These are phyloP conservation scores for Palloptera scutellata DNA, from an alignment of 2,888 invertebrate genomes.

Conservation along the genomic window DNA sequence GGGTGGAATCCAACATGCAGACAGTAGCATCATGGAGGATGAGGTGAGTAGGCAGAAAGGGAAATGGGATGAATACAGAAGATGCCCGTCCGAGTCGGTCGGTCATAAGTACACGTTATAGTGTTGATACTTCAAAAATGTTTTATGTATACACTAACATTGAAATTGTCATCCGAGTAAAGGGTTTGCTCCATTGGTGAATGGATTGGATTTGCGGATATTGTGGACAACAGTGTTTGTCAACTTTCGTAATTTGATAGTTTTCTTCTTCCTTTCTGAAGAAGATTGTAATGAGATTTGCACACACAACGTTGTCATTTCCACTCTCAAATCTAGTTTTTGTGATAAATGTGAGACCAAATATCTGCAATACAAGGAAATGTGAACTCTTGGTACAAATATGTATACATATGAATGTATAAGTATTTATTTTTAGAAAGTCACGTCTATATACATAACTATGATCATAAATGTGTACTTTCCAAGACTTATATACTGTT, in stretches of 20 bases:
- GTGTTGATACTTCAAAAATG: slow-evolving; percentile 47
- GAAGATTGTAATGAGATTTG: slow-evolving; percentile 36
- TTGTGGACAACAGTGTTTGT: slow-evolving; percentile 38
- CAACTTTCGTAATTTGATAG: slow-evolving; percentile 53
- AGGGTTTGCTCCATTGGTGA: slow-evolving; percentile 31
- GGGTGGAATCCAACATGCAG: slow-evolving; percentile 61
- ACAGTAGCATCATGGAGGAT: slow-evolving; percentile 63
- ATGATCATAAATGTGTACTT: no score
- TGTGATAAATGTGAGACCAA: no score
- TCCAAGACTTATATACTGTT: no score
- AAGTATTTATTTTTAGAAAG: no score
- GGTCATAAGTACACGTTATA: not conserved
- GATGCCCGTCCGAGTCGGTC: not conserved
- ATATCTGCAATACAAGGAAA: no score
- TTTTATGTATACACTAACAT: slow-evolving; percentile 21
- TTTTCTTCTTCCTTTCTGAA: slow-evolving; percentile 47
- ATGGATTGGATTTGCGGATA: slow-evolving; percentile 45
- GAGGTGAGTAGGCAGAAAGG: slow-evolving; percentile 53
- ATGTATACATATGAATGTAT: no score
- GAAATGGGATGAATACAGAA: not conserved
- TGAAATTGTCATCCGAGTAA: slow-evolving; percentile 32
- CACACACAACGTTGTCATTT: no score
- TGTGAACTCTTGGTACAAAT: no score
- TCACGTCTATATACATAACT: no score
- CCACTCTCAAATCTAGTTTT: no score